Evolutionary conservation across 1,140 invertebrate species (phyloP).

Genomic region (Bombyx mandarina): DNA sequence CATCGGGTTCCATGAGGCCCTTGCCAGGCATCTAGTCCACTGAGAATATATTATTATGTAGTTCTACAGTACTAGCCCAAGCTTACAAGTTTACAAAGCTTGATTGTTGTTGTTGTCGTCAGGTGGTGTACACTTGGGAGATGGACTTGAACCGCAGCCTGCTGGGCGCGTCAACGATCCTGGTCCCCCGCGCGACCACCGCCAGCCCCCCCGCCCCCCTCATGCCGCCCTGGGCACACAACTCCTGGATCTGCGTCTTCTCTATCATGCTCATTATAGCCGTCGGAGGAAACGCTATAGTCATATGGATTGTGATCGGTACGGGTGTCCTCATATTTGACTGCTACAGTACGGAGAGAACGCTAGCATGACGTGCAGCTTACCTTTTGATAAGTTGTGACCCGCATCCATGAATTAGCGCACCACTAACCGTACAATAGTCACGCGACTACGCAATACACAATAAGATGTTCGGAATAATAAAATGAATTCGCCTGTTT

Average conservation of each 20-base stretch:
- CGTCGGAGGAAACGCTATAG: constrained; percentile 86
- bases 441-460: too few relatives aligned
- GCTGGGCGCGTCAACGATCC: constrained; percentile 45
- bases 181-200: constrained; percentile 41
- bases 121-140: constrained; percentile 66
- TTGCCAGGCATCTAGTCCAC: too few relatives aligned
- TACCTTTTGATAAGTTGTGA: too few relatives aligned
- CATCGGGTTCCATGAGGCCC: too few relatives aligned
- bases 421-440: too few relatives aligned
- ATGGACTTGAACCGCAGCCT: constrained; percentile 63
- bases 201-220: constrained; percentile 22
- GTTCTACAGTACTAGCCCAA: too few relatives aligned
- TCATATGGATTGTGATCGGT: constrained; percentile 88
- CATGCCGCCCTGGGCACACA: constrained; percentile 76
- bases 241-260: constrained; percentile 80
- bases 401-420: too few relatives aligned
- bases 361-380: too few relatives aligned
- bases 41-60: too few relatives aligned
- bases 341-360: too few relatives aligned
- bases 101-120: constrained; percentile 5
- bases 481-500: too few relatives aligned
- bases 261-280: constrained; percentile 83
- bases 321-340: background rate
- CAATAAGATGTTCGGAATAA: too few relatives aligned
- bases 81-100: background rate